phyloP scores from a whole-genome alignment of 1,140 invertebrate species.

The Epicauta chinensis region DNA sequence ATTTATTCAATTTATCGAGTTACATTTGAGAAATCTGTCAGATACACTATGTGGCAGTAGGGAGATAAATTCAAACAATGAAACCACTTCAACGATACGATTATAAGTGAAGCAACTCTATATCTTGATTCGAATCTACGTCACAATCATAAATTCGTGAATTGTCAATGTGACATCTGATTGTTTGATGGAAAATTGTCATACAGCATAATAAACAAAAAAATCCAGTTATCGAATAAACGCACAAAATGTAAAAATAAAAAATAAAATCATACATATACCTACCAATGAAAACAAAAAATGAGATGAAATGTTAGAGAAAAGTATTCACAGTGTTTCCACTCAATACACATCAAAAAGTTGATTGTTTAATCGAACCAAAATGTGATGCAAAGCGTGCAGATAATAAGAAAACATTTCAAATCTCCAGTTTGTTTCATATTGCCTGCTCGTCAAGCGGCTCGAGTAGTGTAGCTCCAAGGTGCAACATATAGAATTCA shows the following conservation, averaged over 20 bases:
- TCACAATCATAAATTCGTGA: slow-evolving; percentile 20
- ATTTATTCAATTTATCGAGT: slow-evolving; percentile 22
- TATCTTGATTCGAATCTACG: slow-evolving; percentile 9
- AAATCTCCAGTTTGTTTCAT: slow-evolving; percentile 9
- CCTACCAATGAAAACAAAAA: no score
- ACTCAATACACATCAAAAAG: slow-evolving; percentile 18
- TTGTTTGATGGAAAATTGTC: slow-evolving; percentile 6
- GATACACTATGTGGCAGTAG: slow-evolving; percentile 13
- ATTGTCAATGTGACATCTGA: slow-evolving; percentile 18
- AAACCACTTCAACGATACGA: slow-evolving; percentile 19
- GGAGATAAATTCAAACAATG: slow-evolving; percentile 23
- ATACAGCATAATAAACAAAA: no score
- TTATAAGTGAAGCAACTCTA: slow-evolving; percentile 13
- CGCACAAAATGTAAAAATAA: no score
- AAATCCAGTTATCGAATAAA: no score
- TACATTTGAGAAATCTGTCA: slow-evolving; percentile 26
- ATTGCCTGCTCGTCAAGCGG: background rate
- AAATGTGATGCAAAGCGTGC: no score
- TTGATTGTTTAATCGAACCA: slow-evolving; percentile 9
- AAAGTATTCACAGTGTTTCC: background rate
- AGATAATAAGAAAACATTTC: slow-evolving; percentile 2
- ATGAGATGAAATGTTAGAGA: background rate
- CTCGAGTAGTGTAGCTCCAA: background rate
- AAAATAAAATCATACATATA: no score
- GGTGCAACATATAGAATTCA: background rate